Base-by-base conservation (phyloP, 2,888 invertebrate genomes). In the Drosophila subsilvestris region DNA sequence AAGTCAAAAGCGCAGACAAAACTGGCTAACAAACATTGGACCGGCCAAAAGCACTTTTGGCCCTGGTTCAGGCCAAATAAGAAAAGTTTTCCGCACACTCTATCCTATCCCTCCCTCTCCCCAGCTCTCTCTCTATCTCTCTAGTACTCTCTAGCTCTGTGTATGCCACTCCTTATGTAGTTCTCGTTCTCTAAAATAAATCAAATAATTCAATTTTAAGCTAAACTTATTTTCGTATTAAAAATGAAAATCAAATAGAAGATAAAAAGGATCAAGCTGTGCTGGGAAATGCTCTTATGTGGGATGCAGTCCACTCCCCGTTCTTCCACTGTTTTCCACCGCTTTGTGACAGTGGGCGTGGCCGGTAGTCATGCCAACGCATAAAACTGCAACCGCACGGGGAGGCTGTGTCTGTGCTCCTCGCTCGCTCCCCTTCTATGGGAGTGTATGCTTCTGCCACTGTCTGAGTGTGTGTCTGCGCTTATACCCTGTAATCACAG, bases 211-310 rank as follows among this genome's bases (percentile, higher is more conserved):
- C 86, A 86, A 86, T 86, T 86, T 89, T 78, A 88, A 89, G 86
- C 87, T 88, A 88, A 86, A 86, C 86, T 86, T 86, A 89, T 88
- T 89, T 86, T 86, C 84, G 86, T 89, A 89, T 88, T 88, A 86
- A 89, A 88, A 86, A 88, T 88, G 88, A 86, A 89, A 86, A 86
- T 86, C 89, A 86, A 86, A 89, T 86, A 88, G 71, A 82, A 86
- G 88, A 89, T 88, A 86, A 89, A 86, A 87, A 88, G 83, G 83
- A 84, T 84, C 89, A 84, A 84, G 89, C 89, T 87, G 83, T 87
- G 88, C 88, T 67, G 60, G 47, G 45, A 63, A 76, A 60, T 75
- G 76, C 75, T 63, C 53, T 69, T 69, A 54, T 73, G 70, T 72
- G 27, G 45, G 4, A 29, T 12, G 44, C 25, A 54, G 14, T 32